A percentile compares a stretch with the other conserved stretches of the same genome.
Conservation (phyloP, 2,797 vertebrate species). For the Oreochromis mossambicus region DNA sequence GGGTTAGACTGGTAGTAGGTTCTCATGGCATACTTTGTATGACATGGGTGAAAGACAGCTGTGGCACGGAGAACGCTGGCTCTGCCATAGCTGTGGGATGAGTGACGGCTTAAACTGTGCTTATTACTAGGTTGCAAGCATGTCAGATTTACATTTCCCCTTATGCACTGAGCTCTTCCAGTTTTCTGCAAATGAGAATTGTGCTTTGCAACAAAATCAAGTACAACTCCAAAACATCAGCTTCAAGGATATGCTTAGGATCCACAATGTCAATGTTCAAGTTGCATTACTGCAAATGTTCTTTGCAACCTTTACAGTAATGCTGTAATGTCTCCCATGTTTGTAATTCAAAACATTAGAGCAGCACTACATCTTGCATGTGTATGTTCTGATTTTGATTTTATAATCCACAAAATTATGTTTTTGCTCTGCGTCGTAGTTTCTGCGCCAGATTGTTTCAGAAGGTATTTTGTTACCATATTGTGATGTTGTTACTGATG, state of each 20-base stretch:
- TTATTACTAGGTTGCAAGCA: slow-evolving; percentile 12
- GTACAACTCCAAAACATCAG: background rate
- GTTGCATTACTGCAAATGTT: background rate
- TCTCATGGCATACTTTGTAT: background rate
- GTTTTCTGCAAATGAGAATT: background rate
- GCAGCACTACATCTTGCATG: background rate
- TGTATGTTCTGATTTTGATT: background rate
- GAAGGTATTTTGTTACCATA: background rate
- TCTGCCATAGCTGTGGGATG: background rate
- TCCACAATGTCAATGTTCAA: background rate
- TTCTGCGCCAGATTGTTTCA: background rate
- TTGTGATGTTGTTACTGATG: background rate
- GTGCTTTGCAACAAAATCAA: background rate
- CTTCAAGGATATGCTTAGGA: background rate
- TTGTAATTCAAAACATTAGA: background rate
- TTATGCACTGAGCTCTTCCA: background rate
- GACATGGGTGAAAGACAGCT: slow-evolving; percentile 29
- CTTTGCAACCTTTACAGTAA: background rate
- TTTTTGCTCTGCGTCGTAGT: background rate
- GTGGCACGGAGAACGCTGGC: background rate
- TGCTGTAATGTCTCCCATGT: background rate
- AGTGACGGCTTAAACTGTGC: slow-evolving; percentile 6
- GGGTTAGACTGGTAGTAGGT: background rate
- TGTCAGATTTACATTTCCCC: background rate
- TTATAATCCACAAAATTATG: background rate